phyloP scores from a whole-genome alignment of 2,888 invertebrate species.

The Drosophila anomalipes region DNA sequence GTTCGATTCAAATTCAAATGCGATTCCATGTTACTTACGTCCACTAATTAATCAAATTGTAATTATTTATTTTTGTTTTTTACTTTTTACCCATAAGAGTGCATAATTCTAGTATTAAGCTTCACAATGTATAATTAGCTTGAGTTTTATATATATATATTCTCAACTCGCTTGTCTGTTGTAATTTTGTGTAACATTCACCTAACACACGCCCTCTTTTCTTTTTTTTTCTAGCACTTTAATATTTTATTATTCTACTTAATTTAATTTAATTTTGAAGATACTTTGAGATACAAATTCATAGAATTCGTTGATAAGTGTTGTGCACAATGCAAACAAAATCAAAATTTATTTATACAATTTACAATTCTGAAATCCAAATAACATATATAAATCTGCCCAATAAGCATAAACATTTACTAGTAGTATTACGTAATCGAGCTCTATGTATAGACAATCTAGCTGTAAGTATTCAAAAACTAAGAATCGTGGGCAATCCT shows the following conservation, averaged over 20 bases:
- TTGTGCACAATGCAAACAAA: constrained; percentile 69
- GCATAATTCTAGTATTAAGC: constrained; percentile 23
- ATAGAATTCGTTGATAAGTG: constrained; percentile 55
- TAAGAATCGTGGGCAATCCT: constrained; percentile 38
- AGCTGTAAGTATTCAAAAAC: constrained; percentile 50
- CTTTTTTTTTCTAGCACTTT: constrained; percentile 7
- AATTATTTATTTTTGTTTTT: constrained; percentile 25
- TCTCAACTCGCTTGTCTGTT: constrained; percentile 24
- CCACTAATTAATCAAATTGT: constrained; percentile 60
- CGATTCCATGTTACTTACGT: constrained; percentile 79
- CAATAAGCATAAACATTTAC: constrained; percentile 65
- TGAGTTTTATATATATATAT: constrained; percentile 26
- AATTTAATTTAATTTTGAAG: constrained; percentile 35
- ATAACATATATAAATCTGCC: constrained; percentile 47
- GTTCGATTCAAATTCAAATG: constrained; percentile 48
- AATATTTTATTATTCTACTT: constrained; percentile 6
- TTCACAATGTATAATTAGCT: constrained; percentile 15
- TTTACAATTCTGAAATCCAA: constrained; percentile 35
- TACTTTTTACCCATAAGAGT: constrained; percentile 26
- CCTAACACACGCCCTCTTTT: constrained; percentile 20
- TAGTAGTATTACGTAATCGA: constrained; percentile 70
- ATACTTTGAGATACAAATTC: constrained; percentile 54
- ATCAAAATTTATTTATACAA: constrained; percentile 58
- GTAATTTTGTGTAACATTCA: constrained; percentile 44
- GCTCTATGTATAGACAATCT: constrained; percentile 62